Conservation (phyloP, 2,888 invertebrate genomes). For the Philereme vetulata region DNA sequence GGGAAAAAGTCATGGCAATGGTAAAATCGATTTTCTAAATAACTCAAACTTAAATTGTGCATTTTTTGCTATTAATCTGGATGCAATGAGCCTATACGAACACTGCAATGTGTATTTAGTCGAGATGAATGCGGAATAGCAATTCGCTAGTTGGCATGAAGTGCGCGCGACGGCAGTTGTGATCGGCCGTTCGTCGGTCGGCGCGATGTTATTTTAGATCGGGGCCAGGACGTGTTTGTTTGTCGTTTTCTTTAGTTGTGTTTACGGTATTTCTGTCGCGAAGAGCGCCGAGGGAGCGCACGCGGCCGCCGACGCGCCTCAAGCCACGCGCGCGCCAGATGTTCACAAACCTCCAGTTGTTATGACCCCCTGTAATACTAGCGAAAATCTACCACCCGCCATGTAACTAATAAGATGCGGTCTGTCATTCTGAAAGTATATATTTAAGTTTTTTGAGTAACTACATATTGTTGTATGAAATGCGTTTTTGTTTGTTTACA, state of each 20-base stretch:
- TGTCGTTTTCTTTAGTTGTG: slow-evolving; percentile 54
- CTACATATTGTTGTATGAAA: neutral
- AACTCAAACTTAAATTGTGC: neutral
- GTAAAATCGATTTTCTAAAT: slow-evolving; percentile 80
- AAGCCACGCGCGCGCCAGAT: slow-evolving; percentile 26
- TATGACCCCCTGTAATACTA: slow-evolving; percentile 9
- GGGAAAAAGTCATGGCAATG: slow-evolving; percentile 91
- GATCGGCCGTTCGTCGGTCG: slow-evolving; percentile 12
- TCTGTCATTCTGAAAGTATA: neutral
- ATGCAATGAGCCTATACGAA: neutral
- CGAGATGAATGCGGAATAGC: slow-evolving; percentile 33
- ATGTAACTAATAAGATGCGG: slow-evolving; percentile 2
- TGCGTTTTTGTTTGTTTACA: slow-evolving; percentile 40
- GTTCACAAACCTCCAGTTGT: slow-evolving; percentile 25
- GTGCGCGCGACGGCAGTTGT: slow-evolving; percentile 37
- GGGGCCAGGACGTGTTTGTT: slow-evolving; percentile 56
- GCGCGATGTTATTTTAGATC: slow-evolving; percentile 67
- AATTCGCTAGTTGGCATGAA: slow-evolving; percentile 44
- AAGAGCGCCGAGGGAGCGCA: slow-evolving; percentile 12
- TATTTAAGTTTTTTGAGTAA: neutral
- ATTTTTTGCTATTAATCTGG: neutral
- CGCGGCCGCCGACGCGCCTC: slow-evolving; percentile 9
- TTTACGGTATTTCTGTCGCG: slow-evolving; percentile 51
- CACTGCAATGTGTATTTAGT: neutral
- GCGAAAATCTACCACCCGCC: neutral